Percentiles rank a stretch among this genome's conserved stretches.
Evolutionary conservation across 1,140 invertebrate genomes (phyloP).

Genomic region (Nebria ingens): DNA sequence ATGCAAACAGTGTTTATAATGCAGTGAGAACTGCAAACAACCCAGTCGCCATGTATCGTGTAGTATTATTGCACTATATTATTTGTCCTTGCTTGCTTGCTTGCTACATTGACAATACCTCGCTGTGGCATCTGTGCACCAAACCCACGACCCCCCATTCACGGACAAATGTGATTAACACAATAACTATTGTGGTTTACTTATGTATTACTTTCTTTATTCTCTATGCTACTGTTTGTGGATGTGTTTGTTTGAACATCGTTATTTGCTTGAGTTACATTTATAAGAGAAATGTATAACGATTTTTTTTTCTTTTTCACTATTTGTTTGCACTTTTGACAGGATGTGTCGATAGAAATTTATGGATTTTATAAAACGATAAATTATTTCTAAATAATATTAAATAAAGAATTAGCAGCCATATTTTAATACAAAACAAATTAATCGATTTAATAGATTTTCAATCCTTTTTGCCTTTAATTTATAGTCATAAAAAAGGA

Average conservation of each 20-base stretch:
- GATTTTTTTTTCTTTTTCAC: too few species aligned
- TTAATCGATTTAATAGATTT: too few species aligned
- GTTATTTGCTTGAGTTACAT: too few species aligned
- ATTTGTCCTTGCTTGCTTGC: too few species aligned
- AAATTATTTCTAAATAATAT: too few species aligned
- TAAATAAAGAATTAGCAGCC: too few species aligned
- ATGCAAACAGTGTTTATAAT: conserved; percentile 24
- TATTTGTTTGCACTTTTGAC: not conserved
- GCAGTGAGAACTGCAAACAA: conserved; percentile 26
- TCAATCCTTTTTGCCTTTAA: too few species aligned
- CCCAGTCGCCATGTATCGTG: not conserved
- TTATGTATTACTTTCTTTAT: not conserved
- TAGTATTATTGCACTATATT: not conserved
- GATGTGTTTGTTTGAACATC: not conserved
- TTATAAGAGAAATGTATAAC: too few species aligned
- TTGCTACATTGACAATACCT: not conserved
- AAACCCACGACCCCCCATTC: not conserved
- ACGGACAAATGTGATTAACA: not conserved
- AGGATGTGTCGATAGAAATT: not conserved
- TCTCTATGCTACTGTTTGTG: not conserved
- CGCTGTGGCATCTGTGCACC: not conserved
- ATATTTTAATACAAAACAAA: too few species aligned
- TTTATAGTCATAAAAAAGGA: too few species aligned
- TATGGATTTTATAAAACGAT: not conserved
- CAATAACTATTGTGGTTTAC: not conserved